phyloP scores from a whole-genome alignment of 2,113 vertebrate genomes.

The Coracopsis vasa region DNA sequence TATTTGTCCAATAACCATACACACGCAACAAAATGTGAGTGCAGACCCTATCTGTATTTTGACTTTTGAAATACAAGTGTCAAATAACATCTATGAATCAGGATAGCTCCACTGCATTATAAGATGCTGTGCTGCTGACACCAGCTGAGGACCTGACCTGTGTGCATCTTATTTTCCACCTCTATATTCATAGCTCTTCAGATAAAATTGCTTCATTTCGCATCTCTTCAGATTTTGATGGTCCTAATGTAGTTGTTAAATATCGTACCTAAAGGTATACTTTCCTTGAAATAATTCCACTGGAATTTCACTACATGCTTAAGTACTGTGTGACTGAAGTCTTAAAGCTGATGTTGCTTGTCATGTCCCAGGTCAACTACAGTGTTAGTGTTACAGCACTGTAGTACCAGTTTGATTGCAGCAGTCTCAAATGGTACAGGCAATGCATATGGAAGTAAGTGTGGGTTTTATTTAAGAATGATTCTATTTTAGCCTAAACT shows the following conservation, averaged over 20 bases:
- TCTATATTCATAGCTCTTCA: background rate
- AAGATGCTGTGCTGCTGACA: background rate
- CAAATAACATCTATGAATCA: background rate
- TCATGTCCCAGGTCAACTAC: background rate
- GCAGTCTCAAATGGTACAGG: background rate
- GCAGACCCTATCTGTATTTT: background rate
- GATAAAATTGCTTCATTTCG: background rate
- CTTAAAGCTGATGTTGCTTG: background rate
- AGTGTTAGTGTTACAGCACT: background rate
- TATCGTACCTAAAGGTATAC: background rate
- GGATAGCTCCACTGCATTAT: background rate
- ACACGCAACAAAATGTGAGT: background rate
- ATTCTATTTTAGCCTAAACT: background rate
- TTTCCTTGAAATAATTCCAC: background rate
- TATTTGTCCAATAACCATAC: background rate
- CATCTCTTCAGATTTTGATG: background rate
- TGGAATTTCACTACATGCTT: background rate
- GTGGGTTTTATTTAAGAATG: background rate
- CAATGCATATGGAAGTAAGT: background rate
- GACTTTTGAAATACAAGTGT: background rate
- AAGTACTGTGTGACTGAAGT: background rate
- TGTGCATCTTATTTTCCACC: background rate
- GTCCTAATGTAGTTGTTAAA: background rate
- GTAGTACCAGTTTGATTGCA: background rate
- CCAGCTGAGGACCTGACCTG: background rate